Evolutionary conservation across 2,888 invertebrate genomes (phyloP).

Genomic region (Drosophila monieri): DNA sequence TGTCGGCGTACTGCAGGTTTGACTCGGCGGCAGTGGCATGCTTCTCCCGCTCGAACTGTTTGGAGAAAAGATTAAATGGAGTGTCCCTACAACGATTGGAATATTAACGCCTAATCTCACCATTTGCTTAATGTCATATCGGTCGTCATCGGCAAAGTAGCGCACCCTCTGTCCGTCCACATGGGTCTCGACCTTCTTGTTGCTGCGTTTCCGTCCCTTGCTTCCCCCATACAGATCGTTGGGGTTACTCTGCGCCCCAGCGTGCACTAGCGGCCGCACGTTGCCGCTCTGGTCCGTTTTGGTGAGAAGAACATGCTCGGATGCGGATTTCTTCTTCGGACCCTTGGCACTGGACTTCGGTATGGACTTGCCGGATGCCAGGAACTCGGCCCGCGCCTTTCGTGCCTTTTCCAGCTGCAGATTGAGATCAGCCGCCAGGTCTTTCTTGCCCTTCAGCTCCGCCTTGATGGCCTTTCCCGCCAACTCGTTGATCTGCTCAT

Average conservation of each 20-base stretch:
- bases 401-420: constrained; percentile 89
- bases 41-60: constrained; percentile 91
- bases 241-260: constrained; percentile 15
- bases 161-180: constrained; percentile 89
- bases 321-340: neutral
- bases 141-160: constrained; percentile 96
- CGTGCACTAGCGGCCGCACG: constrained; percentile 86
- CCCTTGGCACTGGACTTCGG: neutral
- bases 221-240: constrained; percentile 53
- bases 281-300: constrained; percentile 88
- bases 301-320: constrained; percentile 87
- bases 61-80: neutral
- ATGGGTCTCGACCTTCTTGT: constrained; percentile 87
- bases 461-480: constrained; percentile 96
- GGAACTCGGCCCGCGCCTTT: constrained; percentile 79
- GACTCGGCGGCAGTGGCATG: constrained; percentile 91
- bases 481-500: constrained; percentile 94
- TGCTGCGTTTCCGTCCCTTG: constrained; percentile 78
- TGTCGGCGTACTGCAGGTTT: constrained; percentile 91
- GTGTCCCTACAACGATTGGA: neutral
- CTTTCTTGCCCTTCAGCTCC: constrained; percentile 94
- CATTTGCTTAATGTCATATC: constrained; percentile 93
- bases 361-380: constrained; percentile 43
- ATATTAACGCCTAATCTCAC: constrained; percentile 82
- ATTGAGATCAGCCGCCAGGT: constrained; percentile 89